These are phyloP conservation scores for Thripadectes ignobilis DNA, from an alignment of 2,797 vertebrate species.

Conservation along the genomic window DNA sequence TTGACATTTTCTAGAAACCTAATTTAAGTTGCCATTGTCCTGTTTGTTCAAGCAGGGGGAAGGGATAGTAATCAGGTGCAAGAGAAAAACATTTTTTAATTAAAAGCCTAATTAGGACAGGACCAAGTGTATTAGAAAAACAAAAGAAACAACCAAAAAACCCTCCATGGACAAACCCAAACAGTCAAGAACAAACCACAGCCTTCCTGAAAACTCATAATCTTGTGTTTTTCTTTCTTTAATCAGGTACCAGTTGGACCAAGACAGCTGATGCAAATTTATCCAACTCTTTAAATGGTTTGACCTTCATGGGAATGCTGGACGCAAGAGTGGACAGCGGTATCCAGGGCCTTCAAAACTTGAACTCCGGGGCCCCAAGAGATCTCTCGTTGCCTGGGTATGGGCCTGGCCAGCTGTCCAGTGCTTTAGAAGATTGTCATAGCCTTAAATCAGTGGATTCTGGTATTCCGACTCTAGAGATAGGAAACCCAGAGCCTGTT, in stretches of 20 bases:
- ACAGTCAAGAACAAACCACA: neutral
- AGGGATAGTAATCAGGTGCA: neutral
- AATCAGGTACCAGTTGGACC: conserved; percentile 63
- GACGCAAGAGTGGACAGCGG: conserved; percentile 5
- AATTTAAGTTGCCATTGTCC: neutral
- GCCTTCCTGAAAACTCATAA: neutral
- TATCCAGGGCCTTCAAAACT: conserved; percentile 55
- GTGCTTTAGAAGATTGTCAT: conserved; percentile 75
- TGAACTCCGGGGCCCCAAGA: neutral
- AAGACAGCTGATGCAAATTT: conserved; percentile 72
- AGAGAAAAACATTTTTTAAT: neutral
- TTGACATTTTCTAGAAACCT: conserved; percentile 4
- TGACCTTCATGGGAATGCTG: conserved; percentile 59
- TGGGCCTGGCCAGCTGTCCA: conserved; percentile 47
- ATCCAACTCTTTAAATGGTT: conserved; percentile 54
- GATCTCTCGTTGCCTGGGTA: conserved; percentile 55
- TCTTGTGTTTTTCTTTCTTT: neutral
- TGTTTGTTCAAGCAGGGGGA: neutral
- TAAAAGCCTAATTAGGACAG: neutral
- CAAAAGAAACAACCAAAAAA: neutral
- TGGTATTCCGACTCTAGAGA: conserved; percentile 91
- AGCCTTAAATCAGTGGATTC: conserved; percentile 90
- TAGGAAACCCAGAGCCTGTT: conserved; percentile 85
- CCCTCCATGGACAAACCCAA: neutral
- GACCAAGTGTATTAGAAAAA: neutral